Conservation (phyloP, 2,113 vertebrate genomes). For the Callopanchax toddi region DNA sequence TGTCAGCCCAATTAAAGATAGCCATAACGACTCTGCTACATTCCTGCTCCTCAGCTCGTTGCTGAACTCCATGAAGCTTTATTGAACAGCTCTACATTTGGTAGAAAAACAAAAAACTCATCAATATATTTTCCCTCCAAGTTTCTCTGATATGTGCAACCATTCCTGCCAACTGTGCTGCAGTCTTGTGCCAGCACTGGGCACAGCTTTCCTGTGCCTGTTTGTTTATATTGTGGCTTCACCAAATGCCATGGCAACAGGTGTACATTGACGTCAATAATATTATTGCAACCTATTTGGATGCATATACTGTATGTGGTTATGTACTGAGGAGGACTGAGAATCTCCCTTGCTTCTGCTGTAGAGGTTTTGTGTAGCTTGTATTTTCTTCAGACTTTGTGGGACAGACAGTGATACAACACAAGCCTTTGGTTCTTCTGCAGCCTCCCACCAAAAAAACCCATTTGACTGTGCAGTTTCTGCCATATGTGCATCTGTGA, state of each 20-base stretch:
- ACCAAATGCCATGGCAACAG: slow-evolving; percentile 51
- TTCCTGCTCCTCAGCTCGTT: too few species aligned
- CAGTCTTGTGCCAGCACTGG: slow-evolving; percentile 12
- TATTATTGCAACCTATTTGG: slow-evolving; percentile 3
- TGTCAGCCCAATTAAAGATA: too few species aligned
- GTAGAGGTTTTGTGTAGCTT: background rate
- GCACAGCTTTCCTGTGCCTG: slow-evolving; percentile 20
- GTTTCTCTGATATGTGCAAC: slow-evolving; percentile 26
- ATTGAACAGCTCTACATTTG: too few species aligned
- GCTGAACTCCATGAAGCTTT: too few species aligned
- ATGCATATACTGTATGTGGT: background rate
- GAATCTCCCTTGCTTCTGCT: slow-evolving; percentile 33
- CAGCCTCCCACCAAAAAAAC: slow-evolving; percentile 47
- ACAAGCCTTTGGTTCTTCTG: slow-evolving; percentile 41
- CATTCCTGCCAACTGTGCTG: slow-evolving; percentile 33
- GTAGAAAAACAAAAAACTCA: slow-evolving; percentile 26
- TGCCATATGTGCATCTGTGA: slow-evolving; percentile 61
- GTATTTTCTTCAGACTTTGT: background rate
- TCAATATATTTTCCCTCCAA: slow-evolving; percentile 2
- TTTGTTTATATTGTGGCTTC: slow-evolving; percentile 26
- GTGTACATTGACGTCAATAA: slow-evolving; percentile 55
- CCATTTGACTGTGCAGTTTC: slow-evolving; percentile 53
- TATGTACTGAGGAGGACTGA: background rate
- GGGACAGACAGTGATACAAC: slow-evolving; percentile 46
- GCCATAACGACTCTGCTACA: too few species aligned